Base-by-base conservation (phyloP, 2,113 vertebrate species). In the Hippocampus abdominalis region DNA sequence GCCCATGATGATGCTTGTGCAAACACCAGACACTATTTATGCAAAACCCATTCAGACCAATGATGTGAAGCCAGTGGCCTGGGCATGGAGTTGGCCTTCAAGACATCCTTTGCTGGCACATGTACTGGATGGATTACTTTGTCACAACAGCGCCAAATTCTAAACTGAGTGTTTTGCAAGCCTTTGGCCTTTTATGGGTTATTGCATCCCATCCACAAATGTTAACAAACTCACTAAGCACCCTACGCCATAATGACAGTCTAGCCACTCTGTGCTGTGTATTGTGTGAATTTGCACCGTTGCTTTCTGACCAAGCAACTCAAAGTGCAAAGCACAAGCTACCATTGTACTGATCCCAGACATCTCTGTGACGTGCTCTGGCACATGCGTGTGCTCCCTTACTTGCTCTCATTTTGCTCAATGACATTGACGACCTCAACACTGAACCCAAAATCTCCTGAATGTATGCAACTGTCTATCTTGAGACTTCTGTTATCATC, bases 401-500 rank as follows among this genome's bases (percentile, higher is more conserved):
- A 44, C 42, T 44, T 72, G 54, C 64, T 63, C 61, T 57, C 36
- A 63, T 62, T 68, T 65, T 68, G 73, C 66, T 78, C 77, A 69
- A 74, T 74, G 75, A 71, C 64, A 64, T 48, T 3, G 11, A 44
- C 69, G 39, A 36, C 61, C 61, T 66, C 23, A 40, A 71, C 63
- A 36, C 70, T 10, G 6, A 56, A 62, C 78, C 75, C 72, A 70
- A 3, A 72, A 70, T 59, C 27, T 70, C 56, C 70, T 27, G 68
- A 69, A 69, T 73, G 60, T 66, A 62, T 60, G 42, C 36, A n/a
- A 23, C 66, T 60, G 25, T 69, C 13, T 77, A 44, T 53, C 83
- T 83, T 74, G 78, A 79, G 87, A 82, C 76, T 74, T 73, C 74
- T 12, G 36, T 74, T 76, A 77, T 73, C 44, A 83, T 81, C 87